A percentile compares a stretch with the other conserved stretches of the same genome.
These are phyloP conservation scores for Euthynnus affinis DNA, from an alignment of 2,797 vertebrate genomes.

Conservation along the genomic window DNA sequence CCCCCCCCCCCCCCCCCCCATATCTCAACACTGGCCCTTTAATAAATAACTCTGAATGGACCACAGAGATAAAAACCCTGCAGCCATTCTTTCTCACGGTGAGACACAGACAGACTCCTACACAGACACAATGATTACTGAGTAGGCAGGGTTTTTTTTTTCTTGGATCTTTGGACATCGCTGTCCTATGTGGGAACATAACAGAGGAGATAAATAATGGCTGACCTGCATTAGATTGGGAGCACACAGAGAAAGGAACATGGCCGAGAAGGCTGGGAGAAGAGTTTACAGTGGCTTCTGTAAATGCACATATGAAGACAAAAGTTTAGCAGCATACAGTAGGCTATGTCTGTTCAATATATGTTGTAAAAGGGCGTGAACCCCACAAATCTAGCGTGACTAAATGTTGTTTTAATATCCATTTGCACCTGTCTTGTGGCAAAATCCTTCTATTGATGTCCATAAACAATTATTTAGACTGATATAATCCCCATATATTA, in stretches of 20 bases:
- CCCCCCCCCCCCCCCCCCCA: too few relatives aligned
- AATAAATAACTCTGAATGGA: not conserved
- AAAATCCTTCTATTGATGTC: not conserved
- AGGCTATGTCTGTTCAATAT: not conserved
- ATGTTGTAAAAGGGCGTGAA: slow-evolving; percentile 1
- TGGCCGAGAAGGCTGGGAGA: slow-evolving; percentile 8
- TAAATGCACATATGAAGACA: slow-evolving; percentile 11
- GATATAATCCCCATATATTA: slow-evolving; percentile 35
- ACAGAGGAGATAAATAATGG: slow-evolving; percentile 64
- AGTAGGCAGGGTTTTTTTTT: slow-evolving; percentile 36
- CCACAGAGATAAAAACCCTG: not conserved
- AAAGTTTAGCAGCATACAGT: not conserved
- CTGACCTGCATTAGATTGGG: slow-evolving; percentile 67
- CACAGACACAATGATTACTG: slow-evolving; percentile 46
- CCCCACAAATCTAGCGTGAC: not conserved
- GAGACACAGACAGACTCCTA: slow-evolving; percentile 45
- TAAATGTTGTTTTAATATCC: slow-evolving; percentile 16
- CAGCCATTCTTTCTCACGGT: slow-evolving; percentile 12
- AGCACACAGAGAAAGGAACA: slow-evolving; percentile 28
- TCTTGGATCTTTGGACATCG: slow-evolving; percentile 48
- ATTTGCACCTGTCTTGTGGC: slow-evolving; percentile 24
- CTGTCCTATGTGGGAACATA: slow-evolving; percentile 57
- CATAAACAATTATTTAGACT: slow-evolving; percentile 39
- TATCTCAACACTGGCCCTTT: not conserved
- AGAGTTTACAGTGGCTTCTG: slow-evolving; percentile 8